Evolutionary conservation across 2,113 vertebrate genomes (phyloP), one percentile per base, ranked within the genome.

Genomic region (Ardeotis arabs): DNA sequence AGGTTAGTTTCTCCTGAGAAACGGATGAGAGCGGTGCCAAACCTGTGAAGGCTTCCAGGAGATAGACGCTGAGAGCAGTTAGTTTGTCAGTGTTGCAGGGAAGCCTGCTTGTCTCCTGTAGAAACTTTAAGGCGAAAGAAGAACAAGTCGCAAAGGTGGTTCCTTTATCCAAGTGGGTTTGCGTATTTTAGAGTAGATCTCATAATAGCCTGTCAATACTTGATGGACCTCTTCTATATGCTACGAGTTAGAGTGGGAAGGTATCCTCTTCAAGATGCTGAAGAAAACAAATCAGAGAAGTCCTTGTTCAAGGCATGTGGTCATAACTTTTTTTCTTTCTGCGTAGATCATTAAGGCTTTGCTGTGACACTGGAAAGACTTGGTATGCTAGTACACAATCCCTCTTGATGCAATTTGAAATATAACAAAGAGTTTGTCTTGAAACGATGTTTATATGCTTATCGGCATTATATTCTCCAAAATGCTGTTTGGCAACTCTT

Each of bases 1-100:
- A 69, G 58, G 49, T 58, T 78, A 66, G 31, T 87, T 96, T 87
- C 77, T 95, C 73, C 64, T 20, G 37, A 92, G 91, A 95, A 94
- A 84, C 77, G 91, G 39, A 78, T 67, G 69, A 94, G 47, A 21
- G 22, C 31, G 16, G 21, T 91, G 72, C 91, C 91, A 96, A 93
- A 79, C 35, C 45, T 85, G 31, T 73, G 53, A 58, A 66, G 63
- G 41, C 67, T 93, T 96, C 87, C 84, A 76, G 63, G 44, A 85
- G 58, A 41, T 1, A 55, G 45, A 41, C 23, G 7, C 22, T 89
- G 50, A 66, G 84, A 82, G 17, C 72, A 70, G 45, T 37, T 55
- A 17, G 14, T 68, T 89, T 49, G 49, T 60, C 21, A 18, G 29
- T 87, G 47, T 62, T 81, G n/a, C 16, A 37, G 62, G 1, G 1